Evolutionary conservation across 1,140 invertebrate species (phyloP).

Genomic region (Anastatus disparis): DNA sequence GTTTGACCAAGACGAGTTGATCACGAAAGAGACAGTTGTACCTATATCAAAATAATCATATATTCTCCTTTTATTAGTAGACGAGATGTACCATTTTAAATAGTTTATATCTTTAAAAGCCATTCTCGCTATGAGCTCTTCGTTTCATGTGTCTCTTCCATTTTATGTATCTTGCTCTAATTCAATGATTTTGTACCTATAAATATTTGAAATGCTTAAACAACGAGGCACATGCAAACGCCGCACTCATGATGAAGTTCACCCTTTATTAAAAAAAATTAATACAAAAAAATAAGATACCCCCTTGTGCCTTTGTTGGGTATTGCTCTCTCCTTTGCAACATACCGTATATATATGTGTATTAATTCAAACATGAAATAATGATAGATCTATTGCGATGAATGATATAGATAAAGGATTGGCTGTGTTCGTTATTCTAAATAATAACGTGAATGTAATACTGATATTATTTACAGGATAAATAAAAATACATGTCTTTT

Average conservation of each 20-base stretch:
- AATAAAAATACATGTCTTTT: slow-evolving; percentile 30
- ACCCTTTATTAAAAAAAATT: slow-evolving; percentile 16
- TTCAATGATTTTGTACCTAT: slow-evolving; percentile 27
- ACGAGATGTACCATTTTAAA: slow-evolving; percentile 1
- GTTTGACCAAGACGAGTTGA: not conserved
- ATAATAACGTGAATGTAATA: slow-evolving; percentile 26
- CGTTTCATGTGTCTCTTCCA: slow-evolving; percentile 3
- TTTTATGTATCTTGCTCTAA: slow-evolving; percentile 5
- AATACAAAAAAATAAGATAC: too few relatives aligned
- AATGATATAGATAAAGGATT: slow-evolving; percentile 30
- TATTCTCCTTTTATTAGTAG: slow-evolving; percentile 18
- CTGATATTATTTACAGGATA: slow-evolving; percentile 32
- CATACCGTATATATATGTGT: slow-evolving; percentile 9
- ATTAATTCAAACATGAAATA: slow-evolving; percentile 13
- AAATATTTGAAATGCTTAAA: slow-evolving; percentile 9
- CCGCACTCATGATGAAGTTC: slow-evolving; percentile 11
- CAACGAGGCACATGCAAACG: not conserved
- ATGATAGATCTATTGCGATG: not conserved
- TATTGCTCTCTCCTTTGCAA: slow-evolving; percentile 36
- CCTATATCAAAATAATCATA: slow-evolving; percentile 21
- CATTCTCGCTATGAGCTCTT: not conserved
- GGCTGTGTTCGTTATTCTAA: slow-evolving; percentile 37
- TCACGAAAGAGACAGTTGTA: not conserved
- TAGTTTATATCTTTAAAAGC: slow-evolving; percentile 1
- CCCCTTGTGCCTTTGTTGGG: slow-evolving; percentile 34